Evolutionary conservation across 2,888 invertebrate species (phyloP), one percentile per base, ranked within the genome.

Genomic region (Trichogramma evanescens): DNA sequence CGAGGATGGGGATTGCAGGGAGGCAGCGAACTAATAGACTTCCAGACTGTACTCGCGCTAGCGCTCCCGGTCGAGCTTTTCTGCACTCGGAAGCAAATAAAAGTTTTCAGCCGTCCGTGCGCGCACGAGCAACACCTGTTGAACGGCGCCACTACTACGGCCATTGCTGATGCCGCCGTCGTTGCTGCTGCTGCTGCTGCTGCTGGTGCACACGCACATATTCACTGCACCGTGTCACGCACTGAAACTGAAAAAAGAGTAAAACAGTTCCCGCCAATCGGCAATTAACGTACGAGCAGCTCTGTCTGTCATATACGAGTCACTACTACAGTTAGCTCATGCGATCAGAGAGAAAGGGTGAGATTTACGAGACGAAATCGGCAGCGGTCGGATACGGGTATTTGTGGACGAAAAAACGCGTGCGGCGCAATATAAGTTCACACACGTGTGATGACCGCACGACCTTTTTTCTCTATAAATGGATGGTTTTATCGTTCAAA

Each of bases 11-110:
- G 26, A 26, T 26, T 26, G 26, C 26, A 26, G 26, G 26, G 26
- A 26, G 26, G 26, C 54, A 69, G 68, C 70, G 70, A 75, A 73
- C 76, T 76, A 77, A 76, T 76, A 77, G 75, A 76, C 76, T 75
- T 69, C 67, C 71, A 45, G 56, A 52, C 49, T 55, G 67, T 69
- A 68, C 57, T 66, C 54, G 62, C 61, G 59, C 55, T 61, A 62
- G 59, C 58, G 57, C 55, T 65, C 62, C 53, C 66, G 43, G 48
- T 63, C 67, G 59, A 66, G 61, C 67, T 62, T 61, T 50, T 59
- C 57, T 56, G 59, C 65, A 67, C 71, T 69, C 70, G 65, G 68
- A 71, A 70, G 72, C 74, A 74, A 77, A 76, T 77, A 77, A 77
- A 77, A 77, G 74, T 77, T 75, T 71, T 71, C 75, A 73, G 68